phyloP scores from a whole-genome alignment of 2,888 invertebrate species.

The Scaptomyza polygonia region DNA sequence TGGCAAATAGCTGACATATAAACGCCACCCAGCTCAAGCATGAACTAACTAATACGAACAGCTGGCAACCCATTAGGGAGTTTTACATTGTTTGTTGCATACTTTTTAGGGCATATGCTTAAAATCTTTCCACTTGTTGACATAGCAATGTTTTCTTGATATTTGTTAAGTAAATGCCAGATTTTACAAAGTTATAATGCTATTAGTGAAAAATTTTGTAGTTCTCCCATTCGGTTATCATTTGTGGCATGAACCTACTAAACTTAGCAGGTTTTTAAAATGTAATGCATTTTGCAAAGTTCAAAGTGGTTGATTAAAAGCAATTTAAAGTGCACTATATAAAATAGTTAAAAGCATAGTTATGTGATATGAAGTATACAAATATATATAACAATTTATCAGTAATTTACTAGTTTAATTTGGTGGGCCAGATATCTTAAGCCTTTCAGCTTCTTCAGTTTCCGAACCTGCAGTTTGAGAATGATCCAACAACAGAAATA shows the following conservation, averaged over 20 bases:
- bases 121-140: slow-evolving; percentile 24
- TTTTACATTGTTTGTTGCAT: slow-evolving; percentile 45
- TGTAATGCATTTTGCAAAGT: background rate
- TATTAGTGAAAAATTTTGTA: background rate
- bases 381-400: too few relatives aligned
- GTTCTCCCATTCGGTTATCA: background rate
- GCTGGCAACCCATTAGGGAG: slow-evolving; percentile 35
- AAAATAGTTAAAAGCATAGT: too few relatives aligned
- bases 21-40: slow-evolving; percentile 38
- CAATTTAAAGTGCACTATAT: background rate
- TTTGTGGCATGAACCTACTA: background rate
- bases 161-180: background rate
- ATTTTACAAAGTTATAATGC: slow-evolving; percentile 2
- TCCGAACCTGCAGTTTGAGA: background rate
- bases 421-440: background rate
- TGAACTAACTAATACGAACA: slow-evolving; percentile 31
- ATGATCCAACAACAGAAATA: too few relatives aligned
- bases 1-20: slow-evolving; percentile 58
- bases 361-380: too few relatives aligned
- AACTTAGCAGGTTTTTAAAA: background rate
- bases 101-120: slow-evolving; percentile 40
- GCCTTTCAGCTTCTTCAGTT: background rate
- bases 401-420: background rate
- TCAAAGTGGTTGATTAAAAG: too few relatives aligned
- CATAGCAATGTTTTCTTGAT: slow-evolving; percentile 5